phyloP scores from a whole-genome alignment of 1,140 invertebrate genomes.

The Carcinoscorpius rotundicauda region DNA sequence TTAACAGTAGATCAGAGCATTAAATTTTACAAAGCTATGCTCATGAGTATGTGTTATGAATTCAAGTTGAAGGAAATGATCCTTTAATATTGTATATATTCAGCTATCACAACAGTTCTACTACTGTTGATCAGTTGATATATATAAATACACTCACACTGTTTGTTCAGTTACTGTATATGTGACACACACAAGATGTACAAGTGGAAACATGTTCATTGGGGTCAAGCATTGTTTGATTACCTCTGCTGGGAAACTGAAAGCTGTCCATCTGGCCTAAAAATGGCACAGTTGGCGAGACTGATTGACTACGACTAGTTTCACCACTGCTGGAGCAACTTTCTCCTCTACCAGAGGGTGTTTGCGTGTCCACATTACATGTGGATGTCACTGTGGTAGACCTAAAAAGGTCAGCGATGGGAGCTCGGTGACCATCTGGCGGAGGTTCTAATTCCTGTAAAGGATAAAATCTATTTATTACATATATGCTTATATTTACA shows the following conservation, averaged over 20 bases:
- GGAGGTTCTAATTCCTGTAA: conserved; percentile 40
- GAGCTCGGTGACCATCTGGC: conserved; percentile 70
- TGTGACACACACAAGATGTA: too few species aligned
- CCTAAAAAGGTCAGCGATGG: conserved; percentile 57
- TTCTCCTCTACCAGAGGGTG: conserved; percentile 46
- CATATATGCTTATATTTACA: not conserved
- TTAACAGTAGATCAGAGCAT: too few species aligned
- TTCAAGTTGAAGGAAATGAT: too few species aligned
- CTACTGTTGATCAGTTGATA: too few species aligned
- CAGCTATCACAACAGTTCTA: too few species aligned
- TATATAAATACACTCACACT: too few species aligned
- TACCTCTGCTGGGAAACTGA: conserved; percentile 41
- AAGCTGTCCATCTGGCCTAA: conserved; percentile 43
- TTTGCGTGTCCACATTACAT: conserved; percentile 64
- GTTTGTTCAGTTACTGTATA: too few species aligned
- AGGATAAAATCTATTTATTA: not conserved
- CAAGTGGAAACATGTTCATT: too few species aligned
- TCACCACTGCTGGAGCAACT: conserved; percentile 20
- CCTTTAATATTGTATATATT: too few species aligned
- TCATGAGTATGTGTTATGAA: too few species aligned
- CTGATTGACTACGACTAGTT: conserved; percentile 27
- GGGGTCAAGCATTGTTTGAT: too few species aligned
- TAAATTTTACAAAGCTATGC: too few species aligned
- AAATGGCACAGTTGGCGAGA: conserved; percentile 42
- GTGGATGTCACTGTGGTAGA: conserved; percentile 34